Base-by-base conservation (phyloP, 2,113 vertebrate genomes). In the Larimichthys crocea region DNA sequence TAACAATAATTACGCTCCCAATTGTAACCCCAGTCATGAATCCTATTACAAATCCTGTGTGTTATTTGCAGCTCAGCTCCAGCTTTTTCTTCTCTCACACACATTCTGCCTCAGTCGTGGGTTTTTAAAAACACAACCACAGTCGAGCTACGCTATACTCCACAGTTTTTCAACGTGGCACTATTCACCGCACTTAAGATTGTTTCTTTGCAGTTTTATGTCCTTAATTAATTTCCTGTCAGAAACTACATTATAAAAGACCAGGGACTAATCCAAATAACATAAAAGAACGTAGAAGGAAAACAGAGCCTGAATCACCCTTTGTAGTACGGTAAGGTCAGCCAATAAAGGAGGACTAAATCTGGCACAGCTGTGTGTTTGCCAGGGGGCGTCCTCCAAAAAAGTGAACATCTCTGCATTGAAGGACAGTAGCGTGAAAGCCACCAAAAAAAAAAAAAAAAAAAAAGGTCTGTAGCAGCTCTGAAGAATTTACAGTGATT, bases 1-100 rank as follows among this genome's bases (percentile, higher is more conserved):
- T 73, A 84, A 86, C 81, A 81, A 85, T 83, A 90, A 92, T 90
- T 91, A 86, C 62, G 64, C 66, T 77, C 71, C 49, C 44, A 52
- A 74, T 62, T 76, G 80, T 69, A 74, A 88, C 78, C 67, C 50
- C 65, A 70, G 61, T 73, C 76, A 72, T 83, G 83, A 87, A 86
- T 90, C 84, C 83, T 46, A 89, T 91, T 85, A 79, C 66, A 86
- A 85, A 78, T 78, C 49, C 52, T 71, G 31, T 59, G 70, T 74
- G 56, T 68, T 79, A 79, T 69, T 68, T 84, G 0, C 63, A 66
- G 52, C 26, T 78, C 40, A 16, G 59, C 48, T 56, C 49, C 35
- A 61, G 55, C 46, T 65, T 71, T 40, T 60, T 35, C 48, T 61
- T 1, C 17, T 49, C 56, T 46, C 19, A 53, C 55, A 26, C 60